A percentile compares a stretch with the other conserved stretches of the same genome.
phyloP scores from a whole-genome alignment of 2,113 vertebrate genomes.

The Sapayoa aenigma region DNA sequence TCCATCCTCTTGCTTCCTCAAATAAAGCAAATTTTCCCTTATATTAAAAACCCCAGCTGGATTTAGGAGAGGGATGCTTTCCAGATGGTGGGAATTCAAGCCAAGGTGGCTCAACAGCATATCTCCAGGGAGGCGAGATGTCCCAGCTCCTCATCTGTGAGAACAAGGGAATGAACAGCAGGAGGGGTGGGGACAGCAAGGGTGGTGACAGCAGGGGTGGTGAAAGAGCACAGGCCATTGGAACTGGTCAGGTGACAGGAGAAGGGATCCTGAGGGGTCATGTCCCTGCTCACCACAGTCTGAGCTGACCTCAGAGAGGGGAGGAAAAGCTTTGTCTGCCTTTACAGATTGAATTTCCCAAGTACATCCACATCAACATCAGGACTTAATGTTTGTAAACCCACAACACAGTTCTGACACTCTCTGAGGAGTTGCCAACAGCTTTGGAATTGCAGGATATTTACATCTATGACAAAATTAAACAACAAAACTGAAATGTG shows the following conservation, averaged over 20 bases:
- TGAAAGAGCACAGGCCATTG: not conserved
- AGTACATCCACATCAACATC: not conserved
- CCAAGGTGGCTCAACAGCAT: not conserved
- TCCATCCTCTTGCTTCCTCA: fast-evolving
- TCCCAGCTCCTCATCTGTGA: not conserved
- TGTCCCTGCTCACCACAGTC: not conserved
- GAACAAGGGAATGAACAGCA: not conserved
- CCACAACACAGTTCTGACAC: not conserved
- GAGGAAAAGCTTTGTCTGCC: not conserved
- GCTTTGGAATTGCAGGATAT: not conserved
- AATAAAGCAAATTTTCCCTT: fast-evolving
- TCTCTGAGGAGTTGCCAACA: not conserved
- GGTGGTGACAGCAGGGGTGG: not conserved
- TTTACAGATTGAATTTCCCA: not conserved
- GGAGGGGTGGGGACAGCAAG: not conserved
- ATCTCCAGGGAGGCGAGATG: not conserved
- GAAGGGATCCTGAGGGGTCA: no score
- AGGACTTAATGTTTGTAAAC: not conserved
- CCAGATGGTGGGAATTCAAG: not conserved
- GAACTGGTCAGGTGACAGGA: fast-evolving
- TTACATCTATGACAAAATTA: not conserved
- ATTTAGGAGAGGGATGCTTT: not conserved
- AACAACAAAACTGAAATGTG: not conserved
- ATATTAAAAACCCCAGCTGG: not conserved
- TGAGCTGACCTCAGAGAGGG: not conserved